phyloP scores from a whole-genome alignment of 1,140 invertebrate genomes.

The Drosophila arawakana region DNA sequence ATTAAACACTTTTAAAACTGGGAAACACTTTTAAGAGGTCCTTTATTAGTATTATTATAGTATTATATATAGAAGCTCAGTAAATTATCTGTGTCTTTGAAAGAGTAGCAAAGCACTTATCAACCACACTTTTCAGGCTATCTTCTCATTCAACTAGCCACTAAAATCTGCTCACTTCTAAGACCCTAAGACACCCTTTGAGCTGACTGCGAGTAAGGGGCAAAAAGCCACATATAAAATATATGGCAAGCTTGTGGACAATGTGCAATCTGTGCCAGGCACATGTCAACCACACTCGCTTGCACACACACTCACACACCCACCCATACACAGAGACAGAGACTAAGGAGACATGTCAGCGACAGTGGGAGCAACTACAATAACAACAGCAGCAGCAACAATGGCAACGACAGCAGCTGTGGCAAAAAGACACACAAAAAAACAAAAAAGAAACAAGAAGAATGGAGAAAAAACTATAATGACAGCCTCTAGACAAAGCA shows the following conservation, averaged over 20 bases:
- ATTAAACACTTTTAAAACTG: neutral
- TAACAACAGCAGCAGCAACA: constrained; percentile 46
- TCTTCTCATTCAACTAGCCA: neutral
- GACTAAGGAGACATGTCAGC: constrained; percentile 48
- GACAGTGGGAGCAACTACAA: constrained; percentile 23
- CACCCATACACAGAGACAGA: constrained; percentile 12
- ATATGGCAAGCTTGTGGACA: constrained; percentile 62
- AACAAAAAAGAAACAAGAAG: constrained; percentile 23
- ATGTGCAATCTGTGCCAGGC: constrained; percentile 77
- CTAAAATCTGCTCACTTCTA: neutral
- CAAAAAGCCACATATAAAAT: constrained; percentile 59
- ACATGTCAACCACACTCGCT: constrained; percentile 65
- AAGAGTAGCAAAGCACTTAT: neutral
- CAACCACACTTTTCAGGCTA: neutral
- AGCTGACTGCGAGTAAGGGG: constrained; percentile 14
- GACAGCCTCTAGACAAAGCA: constrained; percentile 61
- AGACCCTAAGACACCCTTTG: constrained; percentile 14
- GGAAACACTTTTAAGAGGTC: neutral
- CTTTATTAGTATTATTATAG: too few relatives aligned
- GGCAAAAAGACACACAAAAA: constrained; percentile 13
- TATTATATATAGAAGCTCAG: too few relatives aligned
- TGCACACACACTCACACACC: constrained; percentile 35
- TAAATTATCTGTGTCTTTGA: too few relatives aligned
- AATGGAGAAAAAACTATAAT: constrained; percentile 64
- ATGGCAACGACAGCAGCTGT: constrained; percentile 46